These are phyloP conservation scores for Ramazzottius varieornatus DNA, from an alignment of 2,888 invertebrate genomes.

Conservation along the genomic window DNA sequence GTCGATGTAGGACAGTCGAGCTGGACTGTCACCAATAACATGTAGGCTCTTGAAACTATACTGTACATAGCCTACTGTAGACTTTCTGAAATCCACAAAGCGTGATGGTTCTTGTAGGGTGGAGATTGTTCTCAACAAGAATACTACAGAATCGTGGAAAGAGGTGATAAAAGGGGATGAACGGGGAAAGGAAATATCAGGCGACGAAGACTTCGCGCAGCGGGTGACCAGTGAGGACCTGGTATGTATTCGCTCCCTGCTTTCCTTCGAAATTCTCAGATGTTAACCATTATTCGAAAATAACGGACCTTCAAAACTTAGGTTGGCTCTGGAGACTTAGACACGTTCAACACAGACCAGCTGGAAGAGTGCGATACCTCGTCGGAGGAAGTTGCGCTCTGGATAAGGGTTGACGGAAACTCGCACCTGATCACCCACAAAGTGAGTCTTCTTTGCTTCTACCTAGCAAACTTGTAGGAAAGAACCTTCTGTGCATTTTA, in stretches of 20 bases:
- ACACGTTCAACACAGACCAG: neutral
- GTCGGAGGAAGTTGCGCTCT: neutral
- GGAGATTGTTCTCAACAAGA: neutral
- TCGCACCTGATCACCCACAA: neutral
- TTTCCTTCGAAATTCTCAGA: no score
- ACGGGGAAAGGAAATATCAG: neutral
- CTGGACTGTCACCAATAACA: neutral
- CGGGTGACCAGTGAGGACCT: no score
- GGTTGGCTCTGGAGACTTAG: neutral
- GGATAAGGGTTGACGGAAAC: neutral
- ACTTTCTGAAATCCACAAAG: no score
- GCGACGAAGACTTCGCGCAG: neutral
- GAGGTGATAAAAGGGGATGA: neutral
- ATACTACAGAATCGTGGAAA: neutral
- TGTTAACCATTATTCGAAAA: no score
- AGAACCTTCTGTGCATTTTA: neutral
- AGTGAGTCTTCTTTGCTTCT: no score
- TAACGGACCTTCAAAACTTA: no score
- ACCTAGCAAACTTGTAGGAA: neutral
- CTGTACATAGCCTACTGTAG: neutral
- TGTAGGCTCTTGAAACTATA: neutral
- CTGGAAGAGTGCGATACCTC: neutral
- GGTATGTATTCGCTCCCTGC: no score
- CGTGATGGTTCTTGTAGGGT: neutral
- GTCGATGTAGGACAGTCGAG: neutral